Conservation (phyloP, 37 sponge, comb jelly and placozoan genomes). For the Bolinopsis microptera region DNA sequence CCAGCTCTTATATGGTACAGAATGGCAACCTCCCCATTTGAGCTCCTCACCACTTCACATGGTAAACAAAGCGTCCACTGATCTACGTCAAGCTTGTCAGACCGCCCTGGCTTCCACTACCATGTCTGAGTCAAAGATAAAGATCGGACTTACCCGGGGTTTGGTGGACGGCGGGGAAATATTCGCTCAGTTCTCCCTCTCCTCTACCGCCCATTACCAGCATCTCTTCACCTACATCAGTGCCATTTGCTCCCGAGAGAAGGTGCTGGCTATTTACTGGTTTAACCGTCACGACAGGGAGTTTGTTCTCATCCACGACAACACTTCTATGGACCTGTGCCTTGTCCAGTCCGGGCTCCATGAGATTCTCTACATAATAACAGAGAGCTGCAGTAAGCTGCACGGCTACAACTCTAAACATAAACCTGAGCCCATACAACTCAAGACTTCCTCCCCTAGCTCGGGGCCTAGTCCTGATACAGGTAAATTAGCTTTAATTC, state of each 20-base stretch:
- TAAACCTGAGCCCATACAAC: background rate
- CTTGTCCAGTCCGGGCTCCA: conserved; percentile 43
- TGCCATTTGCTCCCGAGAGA: conserved; percentile 48
- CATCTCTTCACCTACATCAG: conserved; percentile 57
- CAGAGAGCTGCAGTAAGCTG: background rate
- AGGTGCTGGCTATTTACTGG: conserved; percentile 63
- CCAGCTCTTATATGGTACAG: background rate
- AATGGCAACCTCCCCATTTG: background rate
- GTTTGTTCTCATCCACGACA: conserved; percentile 58
- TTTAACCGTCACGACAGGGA: conserved; percentile 53
- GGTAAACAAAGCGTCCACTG: background rate
- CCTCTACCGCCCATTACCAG: conserved; percentile 59
- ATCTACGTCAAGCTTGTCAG: background rate
- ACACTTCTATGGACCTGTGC: conserved; percentile 29
- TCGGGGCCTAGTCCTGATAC: conserved; percentile 64
- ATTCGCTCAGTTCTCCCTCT: conserved; percentile 66
- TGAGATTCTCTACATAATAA: conserved; percentile 55
- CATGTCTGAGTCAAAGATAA: conserved; percentile 33
- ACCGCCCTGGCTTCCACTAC: background rate
- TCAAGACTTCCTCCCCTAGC: conserved; percentile 33
- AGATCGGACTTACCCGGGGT: conserved; percentile 63
- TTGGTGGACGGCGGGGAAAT: conserved; percentile 64
- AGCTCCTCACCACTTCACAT: background rate
- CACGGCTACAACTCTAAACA: conserved; percentile 17
- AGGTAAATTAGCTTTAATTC: too few species aligned